Evolutionary conservation across 2,888 invertebrate genomes (phyloP).

Genomic region (Monochamus alternatus): DNA sequence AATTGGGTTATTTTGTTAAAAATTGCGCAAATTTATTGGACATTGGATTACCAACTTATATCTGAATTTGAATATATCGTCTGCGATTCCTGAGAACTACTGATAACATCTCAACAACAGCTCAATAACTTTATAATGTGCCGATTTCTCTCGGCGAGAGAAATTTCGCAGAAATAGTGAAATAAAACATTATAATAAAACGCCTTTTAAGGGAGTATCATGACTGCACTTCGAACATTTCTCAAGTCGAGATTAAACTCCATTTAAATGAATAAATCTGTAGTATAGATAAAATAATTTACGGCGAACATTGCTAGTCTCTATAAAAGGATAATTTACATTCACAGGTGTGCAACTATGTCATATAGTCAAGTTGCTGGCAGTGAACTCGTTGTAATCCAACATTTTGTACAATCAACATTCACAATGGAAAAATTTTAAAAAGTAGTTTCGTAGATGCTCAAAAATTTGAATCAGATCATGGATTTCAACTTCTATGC

Average conservation of each 20-base stretch:
- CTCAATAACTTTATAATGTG: slow-evolving; percentile 5
- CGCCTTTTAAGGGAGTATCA: slow-evolving; percentile 10
- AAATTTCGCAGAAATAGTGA: background rate
- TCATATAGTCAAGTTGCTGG: background rate
- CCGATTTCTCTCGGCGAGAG: background rate
- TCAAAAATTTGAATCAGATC: too few relatives aligned
- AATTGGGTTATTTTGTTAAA: too few relatives aligned
- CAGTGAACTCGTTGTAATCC: too few relatives aligned
- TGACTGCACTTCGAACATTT: slow-evolving; percentile 15
- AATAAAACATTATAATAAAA: slow-evolving; percentile 12
- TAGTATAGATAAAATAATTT: slow-evolving; percentile 41
- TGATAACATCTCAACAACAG: background rate
- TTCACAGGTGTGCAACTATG: slow-evolving; percentile 37
- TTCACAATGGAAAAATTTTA: too few relatives aligned
- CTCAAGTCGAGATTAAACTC: slow-evolving; percentile 11
- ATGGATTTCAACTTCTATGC: too few relatives aligned
- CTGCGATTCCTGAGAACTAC: background rate
- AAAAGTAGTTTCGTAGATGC: too few relatives aligned
- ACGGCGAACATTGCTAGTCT: slow-evolving; percentile 34
- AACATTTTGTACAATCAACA: too few relatives aligned
- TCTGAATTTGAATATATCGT: background rate
- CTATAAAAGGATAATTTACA: slow-evolving; percentile 41
- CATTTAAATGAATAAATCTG: slow-evolving; percentile 24
- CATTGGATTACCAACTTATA: background rate
- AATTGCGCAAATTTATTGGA: too few relatives aligned